These are phyloP conservation scores for Callithrix jacchus DNA, from an alignment of 2,113 vertebrate species.

Conservation along the genomic window DNA sequence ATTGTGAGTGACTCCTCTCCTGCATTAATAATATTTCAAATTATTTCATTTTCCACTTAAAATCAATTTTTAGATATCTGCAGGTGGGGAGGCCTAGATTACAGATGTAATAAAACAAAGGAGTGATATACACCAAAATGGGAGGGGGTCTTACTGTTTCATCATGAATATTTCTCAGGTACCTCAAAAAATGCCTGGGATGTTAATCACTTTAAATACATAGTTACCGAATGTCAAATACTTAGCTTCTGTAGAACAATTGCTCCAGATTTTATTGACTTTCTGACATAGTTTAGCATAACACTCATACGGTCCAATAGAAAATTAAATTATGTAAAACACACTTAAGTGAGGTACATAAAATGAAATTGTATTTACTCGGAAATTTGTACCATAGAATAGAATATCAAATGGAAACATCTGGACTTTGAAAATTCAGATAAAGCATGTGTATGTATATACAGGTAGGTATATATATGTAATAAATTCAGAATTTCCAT, in stretches of 20 bases:
- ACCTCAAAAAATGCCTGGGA: neutral
- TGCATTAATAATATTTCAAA: slow-evolving; percentile 71
- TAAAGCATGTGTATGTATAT: neutral
- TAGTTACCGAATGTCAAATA: neutral
- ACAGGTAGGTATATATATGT: no score
- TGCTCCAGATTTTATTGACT: neutral
- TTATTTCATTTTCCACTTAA: neutral
- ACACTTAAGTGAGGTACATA: neutral
- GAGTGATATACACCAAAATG: neutral
- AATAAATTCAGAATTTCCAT: neutral
- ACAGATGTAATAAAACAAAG: neutral
- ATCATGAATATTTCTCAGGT: neutral
- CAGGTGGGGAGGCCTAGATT: fast-evolving
- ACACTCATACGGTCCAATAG: neutral
- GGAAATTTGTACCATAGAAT: neutral
- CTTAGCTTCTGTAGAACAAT: neutral
- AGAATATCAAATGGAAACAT: neutral
- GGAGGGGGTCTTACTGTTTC: neutral
- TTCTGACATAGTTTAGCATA: neutral
- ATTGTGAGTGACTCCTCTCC: slow-evolving; percentile 98
- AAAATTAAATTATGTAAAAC: neutral
- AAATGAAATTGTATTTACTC: neutral
- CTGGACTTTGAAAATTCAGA: neutral
- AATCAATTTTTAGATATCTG: neutral
- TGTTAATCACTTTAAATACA: fast-evolving